A percentile compares a stretch with the other conserved stretches of the same genome.
These are phyloP conservation scores for Heterodera schachtii DNA, from an alignment of 1,140 invertebrate species.

Conservation along the genomic window DNA sequence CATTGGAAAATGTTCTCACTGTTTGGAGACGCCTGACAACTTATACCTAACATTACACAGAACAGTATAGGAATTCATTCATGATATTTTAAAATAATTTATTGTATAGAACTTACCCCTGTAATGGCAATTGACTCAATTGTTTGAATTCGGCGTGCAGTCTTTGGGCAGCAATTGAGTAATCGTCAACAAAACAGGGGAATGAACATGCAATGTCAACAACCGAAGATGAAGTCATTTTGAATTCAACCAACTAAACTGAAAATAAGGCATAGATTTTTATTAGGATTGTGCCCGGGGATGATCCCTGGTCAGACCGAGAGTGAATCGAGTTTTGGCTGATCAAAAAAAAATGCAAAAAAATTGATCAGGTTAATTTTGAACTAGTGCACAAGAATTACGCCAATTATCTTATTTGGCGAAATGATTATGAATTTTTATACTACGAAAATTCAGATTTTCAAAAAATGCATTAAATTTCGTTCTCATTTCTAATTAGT, in stretches of 20 bases:
- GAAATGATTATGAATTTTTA: too few relatives aligned
- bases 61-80: background rate
- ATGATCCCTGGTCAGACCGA: too few relatives aligned
- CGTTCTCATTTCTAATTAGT: too few relatives aligned
- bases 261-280: too few relatives aligned
- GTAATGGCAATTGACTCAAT: background rate
- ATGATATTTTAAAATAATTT: background rate
- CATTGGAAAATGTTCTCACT: slow-evolving; percentile 45
- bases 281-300: too few relatives aligned
- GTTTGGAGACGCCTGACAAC: slow-evolving; percentile 38
- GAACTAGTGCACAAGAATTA: too few relatives aligned
- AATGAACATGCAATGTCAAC: background rate
- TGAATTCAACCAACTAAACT: background rate
- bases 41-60: background rate
- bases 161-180: background rate
- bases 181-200: background rate
- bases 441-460: too few relatives aligned
- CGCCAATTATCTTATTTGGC: too few relatives aligned
- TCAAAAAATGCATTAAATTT: too few relatives aligned
- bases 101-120: background rate
- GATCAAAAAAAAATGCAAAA: too few relatives aligned
- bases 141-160: background rate
- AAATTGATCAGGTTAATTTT: too few relatives aligned
- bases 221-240: background rate
- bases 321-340: too few relatives aligned